Evolutionary conservation across 1,140 invertebrate species (phyloP).

Genomic region (Gonatopus flavifemur): DNA sequence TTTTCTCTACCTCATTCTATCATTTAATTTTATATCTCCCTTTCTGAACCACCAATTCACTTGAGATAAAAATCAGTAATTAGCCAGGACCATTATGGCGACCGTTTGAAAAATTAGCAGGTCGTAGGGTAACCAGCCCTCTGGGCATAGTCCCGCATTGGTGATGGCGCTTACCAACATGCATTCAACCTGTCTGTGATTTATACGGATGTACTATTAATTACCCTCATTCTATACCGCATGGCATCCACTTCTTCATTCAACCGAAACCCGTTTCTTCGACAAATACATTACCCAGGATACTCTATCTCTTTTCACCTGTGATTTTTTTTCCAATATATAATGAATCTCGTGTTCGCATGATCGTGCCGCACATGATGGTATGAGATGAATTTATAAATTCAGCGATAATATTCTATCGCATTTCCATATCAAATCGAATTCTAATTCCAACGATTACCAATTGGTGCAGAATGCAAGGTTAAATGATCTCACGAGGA

Average conservation of each 20-base stretch:
- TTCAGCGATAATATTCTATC: no score
- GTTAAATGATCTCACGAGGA: no score
- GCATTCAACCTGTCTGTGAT: constrained; percentile 56
- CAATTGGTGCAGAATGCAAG: no score
- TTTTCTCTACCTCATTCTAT: constrained; percentile 22
- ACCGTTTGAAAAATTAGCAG: constrained; percentile 57
- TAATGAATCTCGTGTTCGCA: no score
- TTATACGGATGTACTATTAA: constrained; percentile 59
- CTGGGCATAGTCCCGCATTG: constrained; percentile 48
- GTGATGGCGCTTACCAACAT: constrained; percentile 35
- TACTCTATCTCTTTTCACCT: constrained; percentile 18
- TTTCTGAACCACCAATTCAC: no score
- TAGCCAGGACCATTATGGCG: constrained; percentile 57
- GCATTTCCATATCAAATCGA: no score
- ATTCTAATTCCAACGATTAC: no score
- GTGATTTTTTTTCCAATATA: no score
- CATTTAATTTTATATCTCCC: background rate
- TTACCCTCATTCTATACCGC: constrained; percentile 41
- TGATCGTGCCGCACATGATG: no score
- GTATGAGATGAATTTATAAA: no score
- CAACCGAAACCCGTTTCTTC: constrained; percentile 7
- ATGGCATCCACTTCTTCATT: constrained; percentile 9
- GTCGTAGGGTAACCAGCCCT: constrained; percentile 53
- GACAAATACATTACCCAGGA: no score
- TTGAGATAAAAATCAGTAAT: constrained; percentile 59